A percentile compares a stretch with the other conserved stretches of the same genome.
phyloP scores from a whole-genome alignment of 1,140 invertebrate genomes.

The Drosophila leontia region DNA sequence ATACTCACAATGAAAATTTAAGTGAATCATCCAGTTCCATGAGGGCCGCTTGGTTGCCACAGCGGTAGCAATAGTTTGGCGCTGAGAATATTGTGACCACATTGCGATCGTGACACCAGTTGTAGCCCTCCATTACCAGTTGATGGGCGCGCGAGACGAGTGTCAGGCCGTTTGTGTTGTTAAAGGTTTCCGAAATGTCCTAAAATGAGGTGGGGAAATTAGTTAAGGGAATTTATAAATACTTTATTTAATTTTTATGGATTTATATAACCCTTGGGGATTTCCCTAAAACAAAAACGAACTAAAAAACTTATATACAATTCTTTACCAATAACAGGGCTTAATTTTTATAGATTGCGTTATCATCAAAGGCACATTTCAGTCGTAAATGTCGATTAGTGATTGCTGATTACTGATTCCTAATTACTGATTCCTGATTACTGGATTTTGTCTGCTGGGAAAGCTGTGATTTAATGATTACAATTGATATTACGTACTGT shows the following conservation, averaged over 20 bases:
- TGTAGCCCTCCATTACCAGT: slow-evolving; percentile 99
- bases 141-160: slow-evolving; percentile 99
- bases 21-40: slow-evolving; percentile 99
- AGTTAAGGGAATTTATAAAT: not conserved
- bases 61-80: slow-evolving; percentile 99
- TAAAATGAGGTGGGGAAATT: slow-evolving; percentile 85
- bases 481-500: not conserved
- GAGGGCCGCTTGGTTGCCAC: slow-evolving; percentile 99
- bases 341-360: slow-evolving; percentile 12
- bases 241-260: not conserved
- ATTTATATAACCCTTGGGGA: not conserved
- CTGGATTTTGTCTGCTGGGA: slow-evolving; percentile 15
- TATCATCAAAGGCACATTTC: slow-evolving; percentile 24
- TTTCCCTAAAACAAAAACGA: not conserved
- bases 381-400: slow-evolving; percentile 9
- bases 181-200: slow-evolving; percentile 99
- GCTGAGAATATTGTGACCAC: slow-evolving; percentile 99
- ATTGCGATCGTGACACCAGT: slow-evolving; percentile 99
- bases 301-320: not conserved
- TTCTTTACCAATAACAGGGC: not conserved
- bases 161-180: slow-evolving; percentile 99
- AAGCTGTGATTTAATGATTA: slow-evolving; percentile 20
- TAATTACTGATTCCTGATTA: too few species aligned
- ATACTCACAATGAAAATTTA: slow-evolving; percentile 99
- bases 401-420: slow-evolving; percentile 15